phyloP scores from a whole-genome alignment of 2,797 vertebrate genomes.

The Coranthus polyacanthus region DNA sequence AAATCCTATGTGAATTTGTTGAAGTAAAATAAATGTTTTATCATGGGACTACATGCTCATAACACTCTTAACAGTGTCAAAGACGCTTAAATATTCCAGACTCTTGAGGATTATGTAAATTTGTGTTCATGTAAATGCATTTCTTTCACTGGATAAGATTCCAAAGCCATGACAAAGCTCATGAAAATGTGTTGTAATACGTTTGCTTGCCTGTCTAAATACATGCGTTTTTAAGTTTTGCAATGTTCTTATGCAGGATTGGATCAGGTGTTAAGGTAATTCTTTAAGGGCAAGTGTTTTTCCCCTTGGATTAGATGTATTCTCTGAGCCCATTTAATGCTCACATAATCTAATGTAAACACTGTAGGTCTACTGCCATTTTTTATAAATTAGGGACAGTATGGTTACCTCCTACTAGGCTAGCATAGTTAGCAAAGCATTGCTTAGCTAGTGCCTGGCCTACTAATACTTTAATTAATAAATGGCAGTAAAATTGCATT shows the following conservation, averaged over 20 bases:
- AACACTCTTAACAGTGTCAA: not conserved
- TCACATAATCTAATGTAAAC: not conserved
- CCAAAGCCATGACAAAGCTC: slow-evolving; percentile 31
- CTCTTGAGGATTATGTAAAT: slow-evolving; percentile 16
- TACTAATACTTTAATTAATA: too few species aligned
- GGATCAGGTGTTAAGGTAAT: slow-evolving; percentile 24
- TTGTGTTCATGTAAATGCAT: slow-evolving; percentile 30
- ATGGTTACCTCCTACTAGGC: too few species aligned
- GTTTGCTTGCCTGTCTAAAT: slow-evolving; percentile 33
- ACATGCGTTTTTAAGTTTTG: slow-evolving; percentile 52
- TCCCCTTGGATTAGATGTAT: not conserved
- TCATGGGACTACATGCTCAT: not conserved
- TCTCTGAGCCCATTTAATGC: not conserved
- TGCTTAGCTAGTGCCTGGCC: too few species aligned
- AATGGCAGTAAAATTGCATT: too few species aligned
- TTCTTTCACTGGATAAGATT: slow-evolving; percentile 20
- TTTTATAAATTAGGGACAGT: too few species aligned
- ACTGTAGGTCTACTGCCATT: too few species aligned
- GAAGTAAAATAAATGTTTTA: not conserved
- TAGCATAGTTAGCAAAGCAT: too few species aligned
- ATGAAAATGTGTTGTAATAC: slow-evolving; percentile 33
- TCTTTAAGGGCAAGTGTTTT: not conserved
- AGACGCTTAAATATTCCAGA: not conserved
- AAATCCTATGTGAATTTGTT: not conserved
- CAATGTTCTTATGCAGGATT: slow-evolving; percentile 52